Conservation (phyloP, 2,797 vertebrate genomes). For the Bradypodion pumilum region DNA sequence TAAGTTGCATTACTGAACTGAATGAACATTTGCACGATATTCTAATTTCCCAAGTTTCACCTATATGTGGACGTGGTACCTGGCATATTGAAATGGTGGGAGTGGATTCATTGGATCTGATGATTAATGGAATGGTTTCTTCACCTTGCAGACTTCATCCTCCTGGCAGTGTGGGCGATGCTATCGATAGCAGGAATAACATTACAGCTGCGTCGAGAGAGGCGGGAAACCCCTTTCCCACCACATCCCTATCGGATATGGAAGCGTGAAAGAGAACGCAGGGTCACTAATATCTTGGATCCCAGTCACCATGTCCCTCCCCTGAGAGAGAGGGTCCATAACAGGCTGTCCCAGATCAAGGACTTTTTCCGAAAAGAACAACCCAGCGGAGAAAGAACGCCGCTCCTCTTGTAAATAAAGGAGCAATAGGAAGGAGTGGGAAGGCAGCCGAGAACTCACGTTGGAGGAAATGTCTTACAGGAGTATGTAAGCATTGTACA, state of each 20-base stretch:
- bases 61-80: neutral
- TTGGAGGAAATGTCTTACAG: constrained; percentile 8
- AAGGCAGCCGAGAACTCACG: constrained; percentile 8
- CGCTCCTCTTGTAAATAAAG: constrained; percentile 82
- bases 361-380: constrained; percentile 78
- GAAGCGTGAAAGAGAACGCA: constrained; percentile 87
- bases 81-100: neutral
- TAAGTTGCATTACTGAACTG: no score
- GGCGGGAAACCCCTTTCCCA: constrained; percentile 83
- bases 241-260: constrained; percentile 91
- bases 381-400: constrained; percentile 86
- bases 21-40: no score
- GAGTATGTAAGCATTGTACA: no score
- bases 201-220: constrained; percentile 87
- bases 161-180: constrained; percentile 88
- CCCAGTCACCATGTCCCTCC: constrained; percentile 91
- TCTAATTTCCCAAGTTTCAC: no score
- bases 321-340: constrained; percentile 81
- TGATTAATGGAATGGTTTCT: neutral
- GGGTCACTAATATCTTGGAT: constrained; percentile 92
- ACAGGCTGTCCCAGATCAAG: constrained; percentile 65
- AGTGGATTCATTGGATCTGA: neutral
- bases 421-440: neutral
- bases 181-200: constrained; percentile 82
- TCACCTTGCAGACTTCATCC: constrained; percentile 80